phyloP scores from a whole-genome alignment of 2,797 vertebrate genomes.

The Simalia tracyae region DNA sequence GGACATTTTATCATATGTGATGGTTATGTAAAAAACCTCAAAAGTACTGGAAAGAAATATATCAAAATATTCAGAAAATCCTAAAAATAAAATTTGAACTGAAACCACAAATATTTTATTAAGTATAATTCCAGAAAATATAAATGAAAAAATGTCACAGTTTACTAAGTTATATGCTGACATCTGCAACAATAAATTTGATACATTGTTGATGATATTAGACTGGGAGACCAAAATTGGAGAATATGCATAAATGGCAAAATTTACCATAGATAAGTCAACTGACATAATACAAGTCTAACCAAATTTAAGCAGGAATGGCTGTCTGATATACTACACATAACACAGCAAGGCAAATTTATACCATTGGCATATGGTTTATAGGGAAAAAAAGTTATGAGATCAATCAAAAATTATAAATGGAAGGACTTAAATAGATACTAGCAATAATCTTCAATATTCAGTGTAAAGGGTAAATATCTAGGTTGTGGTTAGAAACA shows the following conservation, averaged over 20 bases:
- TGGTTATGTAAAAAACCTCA: neutral
- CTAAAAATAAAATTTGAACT: neutral
- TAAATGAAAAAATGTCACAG: neutral
- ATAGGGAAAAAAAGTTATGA: neutral
- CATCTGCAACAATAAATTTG: neutral
- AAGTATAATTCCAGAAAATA: neutral
- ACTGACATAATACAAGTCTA: neutral
- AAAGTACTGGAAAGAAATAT: neutral
- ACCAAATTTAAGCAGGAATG: neutral
- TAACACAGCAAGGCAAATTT: neutral
- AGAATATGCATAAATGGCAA: neutral
- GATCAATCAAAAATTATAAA: neutral
- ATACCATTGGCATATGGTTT: neutral
- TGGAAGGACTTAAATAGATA: neutral
- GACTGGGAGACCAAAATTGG: neutral
- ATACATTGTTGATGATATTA: neutral
- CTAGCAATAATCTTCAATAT: neutral
- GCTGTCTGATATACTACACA: neutral
- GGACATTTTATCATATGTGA: neutral
- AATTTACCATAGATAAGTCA: neutral
- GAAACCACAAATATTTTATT: neutral
- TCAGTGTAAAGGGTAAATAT: neutral
- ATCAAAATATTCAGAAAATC: neutral
- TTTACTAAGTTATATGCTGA: neutral
- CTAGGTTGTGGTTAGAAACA: neutral